These are phyloP conservation scores for Melierax canorus DNA, from an alignment of 2,113 vertebrate genomes.

Conservation along the genomic window DNA sequence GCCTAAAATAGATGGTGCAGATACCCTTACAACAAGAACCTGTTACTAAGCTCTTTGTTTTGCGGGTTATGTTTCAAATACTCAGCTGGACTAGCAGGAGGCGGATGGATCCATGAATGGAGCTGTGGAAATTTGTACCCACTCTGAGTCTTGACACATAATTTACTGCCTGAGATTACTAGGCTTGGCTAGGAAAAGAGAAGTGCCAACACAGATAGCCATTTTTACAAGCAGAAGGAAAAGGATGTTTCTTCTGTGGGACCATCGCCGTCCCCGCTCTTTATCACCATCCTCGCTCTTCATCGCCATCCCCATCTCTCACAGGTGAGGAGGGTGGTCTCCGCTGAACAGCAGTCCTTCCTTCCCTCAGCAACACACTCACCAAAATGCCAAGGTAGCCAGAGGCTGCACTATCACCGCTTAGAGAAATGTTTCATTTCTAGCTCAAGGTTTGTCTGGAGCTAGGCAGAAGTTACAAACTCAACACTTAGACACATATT, in stretches of 20 bases:
- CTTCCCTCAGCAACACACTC: not conserved
- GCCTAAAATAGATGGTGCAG: not conserved
- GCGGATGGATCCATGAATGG: not conserved
- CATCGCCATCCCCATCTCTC: not conserved
- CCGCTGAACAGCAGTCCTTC: not conserved
- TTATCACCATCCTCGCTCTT: rapidly evolving
- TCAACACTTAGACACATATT: not conserved
- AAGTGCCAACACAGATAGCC: not conserved
- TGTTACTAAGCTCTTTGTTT: not conserved
- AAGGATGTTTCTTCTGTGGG: not conserved
- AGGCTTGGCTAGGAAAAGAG: not conserved
- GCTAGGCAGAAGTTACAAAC: not conserved
- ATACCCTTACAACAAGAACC: not conserved
- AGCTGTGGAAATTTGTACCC: not conserved
- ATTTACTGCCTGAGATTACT: not conserved
- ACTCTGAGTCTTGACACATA: not conserved
- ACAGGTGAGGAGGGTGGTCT: not conserved
- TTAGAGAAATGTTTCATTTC: not conserved
- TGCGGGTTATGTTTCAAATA: not conserved
- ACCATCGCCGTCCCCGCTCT: rapidly evolving
- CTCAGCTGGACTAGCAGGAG: not conserved
- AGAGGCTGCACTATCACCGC: not conserved
- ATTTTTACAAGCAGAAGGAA: not conserved
- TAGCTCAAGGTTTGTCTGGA: not conserved
- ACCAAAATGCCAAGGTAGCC: not conserved